A percentile compares a stretch with the other conserved stretches of the same genome.
These are phyloP conservation scores for Perizoma affinitatum DNA, from an alignment of 2,888 invertebrate species.

Conservation along the genomic window DNA sequence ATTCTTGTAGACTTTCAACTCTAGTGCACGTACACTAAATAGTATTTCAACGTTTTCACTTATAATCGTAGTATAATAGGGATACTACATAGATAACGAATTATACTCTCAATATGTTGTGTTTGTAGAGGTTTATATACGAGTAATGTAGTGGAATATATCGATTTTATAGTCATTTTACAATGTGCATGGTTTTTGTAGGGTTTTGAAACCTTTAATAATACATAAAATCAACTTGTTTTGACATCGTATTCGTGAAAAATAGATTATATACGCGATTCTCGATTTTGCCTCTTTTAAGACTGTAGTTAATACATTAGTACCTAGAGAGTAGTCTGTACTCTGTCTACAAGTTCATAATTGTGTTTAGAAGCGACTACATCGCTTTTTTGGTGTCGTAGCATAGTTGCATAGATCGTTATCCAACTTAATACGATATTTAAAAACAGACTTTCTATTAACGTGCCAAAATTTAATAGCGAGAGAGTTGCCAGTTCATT, in stretches of 20 bases:
- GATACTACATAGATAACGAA: slow-evolving; percentile 32
- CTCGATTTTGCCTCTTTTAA: slow-evolving; percentile 3
- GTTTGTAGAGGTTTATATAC: slow-evolving; percentile 38
- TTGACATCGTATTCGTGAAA: no score
- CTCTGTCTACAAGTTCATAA: not conserved
- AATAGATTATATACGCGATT: not conserved
- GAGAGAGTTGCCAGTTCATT: slow-evolving; percentile 24
- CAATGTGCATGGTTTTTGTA: slow-evolving; percentile 32
- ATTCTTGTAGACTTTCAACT: slow-evolving; percentile 13
- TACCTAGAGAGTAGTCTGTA: not conserved
- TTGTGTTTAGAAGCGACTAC: not conserved
- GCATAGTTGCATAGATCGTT: no score
- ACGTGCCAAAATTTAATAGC: slow-evolving; percentile 14
- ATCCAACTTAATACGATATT: no score
- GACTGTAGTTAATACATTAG: slow-evolving; percentile 42
- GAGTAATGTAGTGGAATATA: slow-evolving; percentile 39
- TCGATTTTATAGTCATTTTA: slow-evolving; percentile 42
- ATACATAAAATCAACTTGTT: not conserved
- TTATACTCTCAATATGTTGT: slow-evolving; percentile 31
- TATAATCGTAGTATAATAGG: slow-evolving; percentile 24
- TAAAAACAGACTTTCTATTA: slow-evolving; percentile 6
- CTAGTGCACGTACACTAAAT: slow-evolving; percentile 42
- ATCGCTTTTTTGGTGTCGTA: not conserved
- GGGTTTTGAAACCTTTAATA: not conserved
- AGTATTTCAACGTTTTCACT: slow-evolving; percentile 26